Evolutionary conservation across 2,797 vertebrate species (phyloP), one percentile per base, ranked within the genome.

Genomic region (Gadopsis bispinosus): DNA sequence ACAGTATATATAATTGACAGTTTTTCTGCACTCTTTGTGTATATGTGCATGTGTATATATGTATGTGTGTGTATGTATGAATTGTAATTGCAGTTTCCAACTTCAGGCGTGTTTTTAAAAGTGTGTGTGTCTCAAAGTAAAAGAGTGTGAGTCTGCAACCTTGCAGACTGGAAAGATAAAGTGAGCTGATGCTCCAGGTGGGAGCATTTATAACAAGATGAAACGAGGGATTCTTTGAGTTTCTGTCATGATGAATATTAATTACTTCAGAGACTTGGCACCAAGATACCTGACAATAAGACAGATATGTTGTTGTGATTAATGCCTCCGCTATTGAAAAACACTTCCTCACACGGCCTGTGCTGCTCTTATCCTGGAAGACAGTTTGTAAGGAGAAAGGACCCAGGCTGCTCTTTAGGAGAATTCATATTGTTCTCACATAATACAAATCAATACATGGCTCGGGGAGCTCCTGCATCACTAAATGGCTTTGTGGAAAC

Each of bases 231-330:
- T 85, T 80, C 45, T 90, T 83, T 88, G 79, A 80, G 53, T 89
- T 90, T 89, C 76, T 80, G 83, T 87, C 85, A 84, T 86, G 82
- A 90, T 90, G 82, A 89, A 92, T 91, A 91, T 91, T 81, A 92
- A 90, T 90, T 83, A 86, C 84, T 73, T 35, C 63, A 20, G 82
- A 87, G 86, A 85, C 77, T 87, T 75, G 72, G 81, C 84, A 79
- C 85, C 62, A 73, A 75, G 79, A 86, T 80, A 85, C 29, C 81
- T 80, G 88, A 89, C 86, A 83, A 82, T 82, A 82, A 83, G 80
- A 87, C 54, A 7, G 87, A 92, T 90, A 79, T 80, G 83, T 84
- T 88, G 77, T 79, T 74, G 80, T 90, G 90, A 91, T 93, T 88
- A 91, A 94, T 93, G 80, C 76, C 35, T 85, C 64, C 61, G 64